Evolutionary conservation across 2,888 invertebrate species (phyloP).

Genomic region (Drosophila incognita): DNA sequence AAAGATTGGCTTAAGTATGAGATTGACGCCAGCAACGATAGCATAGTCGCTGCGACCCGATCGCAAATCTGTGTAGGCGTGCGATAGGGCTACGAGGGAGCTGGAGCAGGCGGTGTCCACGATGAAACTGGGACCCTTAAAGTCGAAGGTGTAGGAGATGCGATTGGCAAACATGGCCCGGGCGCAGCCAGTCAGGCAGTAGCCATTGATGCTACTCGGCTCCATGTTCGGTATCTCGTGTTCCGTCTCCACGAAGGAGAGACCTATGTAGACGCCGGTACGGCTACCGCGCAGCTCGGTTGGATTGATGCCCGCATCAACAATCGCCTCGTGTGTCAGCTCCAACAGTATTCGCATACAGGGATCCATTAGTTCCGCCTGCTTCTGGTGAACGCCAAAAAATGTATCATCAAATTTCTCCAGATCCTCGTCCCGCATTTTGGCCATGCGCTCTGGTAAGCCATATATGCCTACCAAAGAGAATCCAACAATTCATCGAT

Average conservation of each 20-base stretch:
- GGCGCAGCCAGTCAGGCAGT: slow-evolving; percentile 96
- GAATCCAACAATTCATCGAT: not conserved
- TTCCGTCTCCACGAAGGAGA: slow-evolving; percentile 95
- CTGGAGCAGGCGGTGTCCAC: slow-evolving; percentile 99
- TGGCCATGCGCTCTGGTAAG: slow-evolving; percentile 92
- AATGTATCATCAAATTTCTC: slow-evolving; percentile 93
- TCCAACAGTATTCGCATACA: slow-evolving; percentile 95
- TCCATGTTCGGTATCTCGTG: slow-evolving; percentile 92
- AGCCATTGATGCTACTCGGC: slow-evolving; percentile 94
- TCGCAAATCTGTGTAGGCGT: slow-evolving; percentile 92
- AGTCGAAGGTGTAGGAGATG: slow-evolving; percentile 97
- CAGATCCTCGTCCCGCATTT: slow-evolving; percentile 90
- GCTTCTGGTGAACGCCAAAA: slow-evolving; percentile 96
- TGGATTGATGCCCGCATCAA: slow-evolving; percentile 96
- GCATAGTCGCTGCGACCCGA: slow-evolving; percentile 97
- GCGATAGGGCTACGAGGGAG: slow-evolving; percentile 95
- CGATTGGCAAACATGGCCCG: slow-evolving; percentile 99
- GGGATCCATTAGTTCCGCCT: slow-evolving; percentile 96
- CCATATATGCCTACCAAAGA: slow-evolving; percentile 88
- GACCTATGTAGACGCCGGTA: slow-evolving; percentile 98
- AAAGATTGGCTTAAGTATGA: slow-evolving; percentile 95
- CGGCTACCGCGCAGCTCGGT: slow-evolving; percentile 92
- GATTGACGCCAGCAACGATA: slow-evolving; percentile 95
- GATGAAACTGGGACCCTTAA: slow-evolving; percentile 97
- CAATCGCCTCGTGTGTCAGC: slow-evolving; percentile 94